A percentile compares a stretch with the other conserved stretches of the same genome.
These are phyloP conservation scores for Gavialis gangeticus DNA, from an alignment of 2,113 vertebrate genomes.

Conservation along the genomic window DNA sequence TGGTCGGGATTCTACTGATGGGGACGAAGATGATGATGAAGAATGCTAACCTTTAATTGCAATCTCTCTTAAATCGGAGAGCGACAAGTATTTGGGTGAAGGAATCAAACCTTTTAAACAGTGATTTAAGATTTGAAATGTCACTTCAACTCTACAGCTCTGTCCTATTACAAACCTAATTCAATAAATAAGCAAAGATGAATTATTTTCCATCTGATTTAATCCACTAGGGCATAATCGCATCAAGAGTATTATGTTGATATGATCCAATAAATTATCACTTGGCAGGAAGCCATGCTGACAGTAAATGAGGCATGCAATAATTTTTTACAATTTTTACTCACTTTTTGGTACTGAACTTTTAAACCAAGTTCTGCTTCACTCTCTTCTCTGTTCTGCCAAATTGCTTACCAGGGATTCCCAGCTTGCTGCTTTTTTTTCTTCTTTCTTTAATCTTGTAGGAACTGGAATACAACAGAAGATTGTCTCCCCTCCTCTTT, in stretches of 20 bases:
- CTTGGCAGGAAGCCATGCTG: too few species aligned
- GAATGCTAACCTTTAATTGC: slow-evolving; percentile 39
- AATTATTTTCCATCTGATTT: not conserved
- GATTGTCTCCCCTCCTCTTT: too few species aligned
- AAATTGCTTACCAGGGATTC: too few species aligned
- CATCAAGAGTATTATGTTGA: not conserved
- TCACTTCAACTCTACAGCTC: not conserved
- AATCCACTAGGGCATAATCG: not conserved
- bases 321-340: too few species aligned
- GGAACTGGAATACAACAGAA: too few species aligned
- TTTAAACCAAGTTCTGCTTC: too few species aligned
- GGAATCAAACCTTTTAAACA: not conserved
- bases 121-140: not conserved
- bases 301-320: too few species aligned
- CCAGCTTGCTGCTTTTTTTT: too few species aligned
- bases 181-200: not conserved
- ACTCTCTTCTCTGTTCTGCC: too few species aligned
- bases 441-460: too few species aligned
- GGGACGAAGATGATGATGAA: slow-evolving; percentile 65
- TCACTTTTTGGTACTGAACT: too few species aligned
- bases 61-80: not conserved
- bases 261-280: not conserved
- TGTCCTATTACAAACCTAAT: not conserved
- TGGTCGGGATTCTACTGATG: slow-evolving; percentile 73
- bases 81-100: not conserved